These are phyloP conservation scores for Pseudochromis fuscus DNA, from an alignment of 2,797 vertebrate genomes.

Conservation along the genomic window DNA sequence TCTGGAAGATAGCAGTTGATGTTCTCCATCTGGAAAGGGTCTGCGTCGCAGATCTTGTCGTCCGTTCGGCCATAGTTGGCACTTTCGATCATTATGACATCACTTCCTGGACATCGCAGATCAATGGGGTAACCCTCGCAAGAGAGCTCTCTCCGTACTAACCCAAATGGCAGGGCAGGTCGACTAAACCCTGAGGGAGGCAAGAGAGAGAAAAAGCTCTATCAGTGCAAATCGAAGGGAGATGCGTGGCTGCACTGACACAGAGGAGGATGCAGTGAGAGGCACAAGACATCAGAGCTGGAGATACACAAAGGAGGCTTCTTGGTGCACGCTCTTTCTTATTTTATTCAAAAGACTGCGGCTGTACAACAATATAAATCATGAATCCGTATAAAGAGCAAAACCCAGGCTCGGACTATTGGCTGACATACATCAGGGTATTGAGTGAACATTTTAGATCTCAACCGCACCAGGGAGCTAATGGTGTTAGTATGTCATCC, in stretches of 20 bases:
- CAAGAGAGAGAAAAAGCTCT: slow-evolving; percentile 44
- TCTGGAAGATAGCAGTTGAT: slow-evolving; percentile 99
- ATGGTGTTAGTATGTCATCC: slow-evolving; percentile 71
- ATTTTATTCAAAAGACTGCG: slow-evolving; percentile 23
- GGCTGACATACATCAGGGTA: slow-evolving; percentile 47
- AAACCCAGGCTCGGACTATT: slow-evolving; percentile 2
- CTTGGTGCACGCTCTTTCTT: slow-evolving; percentile 11
- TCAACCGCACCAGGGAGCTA: slow-evolving; percentile 49
- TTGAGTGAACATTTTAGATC: slow-evolving; percentile 57
- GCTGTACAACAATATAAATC: slow-evolving; percentile 22
- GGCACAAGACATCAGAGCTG: slow-evolving; percentile 32
- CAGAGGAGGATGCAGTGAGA: slow-evolving; percentile 29
- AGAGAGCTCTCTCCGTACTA: slow-evolving; percentile 97
- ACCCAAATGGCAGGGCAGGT: slow-evolving; percentile 95
- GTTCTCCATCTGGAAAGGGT: slow-evolving; percentile 99
- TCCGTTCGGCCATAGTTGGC: slow-evolving; percentile 99
- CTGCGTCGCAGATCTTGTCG: slow-evolving; percentile 99
- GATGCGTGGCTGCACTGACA: slow-evolving; percentile 55
- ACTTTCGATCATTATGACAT: slow-evolving; percentile 99
- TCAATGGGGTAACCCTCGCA: slow-evolving; percentile 99
- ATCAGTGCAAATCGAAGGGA: slow-evolving; percentile 70
- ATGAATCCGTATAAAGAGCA: slow-evolving; percentile 15
- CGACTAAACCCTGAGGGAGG: slow-evolving; percentile 91
- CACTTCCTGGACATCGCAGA: slow-evolving; percentile 97
- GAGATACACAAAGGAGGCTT: slow-evolving; percentile 26